Base-by-base conservation (phyloP, 2,113 vertebrate genomes). In the Gorsachius goisagi region DNA sequence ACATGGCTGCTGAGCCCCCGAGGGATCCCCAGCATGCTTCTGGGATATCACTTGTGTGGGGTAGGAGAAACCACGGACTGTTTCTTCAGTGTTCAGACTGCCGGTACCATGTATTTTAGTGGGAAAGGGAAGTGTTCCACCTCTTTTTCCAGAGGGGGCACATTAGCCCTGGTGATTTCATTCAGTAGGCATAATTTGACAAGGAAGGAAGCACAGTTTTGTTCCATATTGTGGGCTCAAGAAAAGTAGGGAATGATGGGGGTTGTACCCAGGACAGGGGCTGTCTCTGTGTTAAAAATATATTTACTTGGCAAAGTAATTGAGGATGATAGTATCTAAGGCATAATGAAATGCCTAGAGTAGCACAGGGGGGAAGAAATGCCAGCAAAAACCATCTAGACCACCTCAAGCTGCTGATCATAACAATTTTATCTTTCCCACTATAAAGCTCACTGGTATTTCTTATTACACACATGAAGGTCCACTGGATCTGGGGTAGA, bases 1-100 rank as follows among this genome's bases (percentile, higher is more conserved):
- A 21, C 13, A 6, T 0, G 0, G 13, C 39, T 81, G 45, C 64
- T 2, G 6, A 60, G 23, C 18, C 2, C 4, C 27, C 33, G 1
- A 0, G 14, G 14, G 9, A 1, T 33, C 35, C 35, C 41, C 60
- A 62, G 17, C 19, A 47, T 0, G 1, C 63, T 74, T 59, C 52
- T 81, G 73, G 30, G 32, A 6, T 35, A 33, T 24, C 9, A 35
- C 44, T 56, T 58, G 19, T 32, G 45, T 44, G 64, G 6, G 6
- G 9, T 0, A 53, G 81, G 30, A 74, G 37, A n/a, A 82, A 39
- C 6, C 35, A 12, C 6, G 10, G 9, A 6, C 7, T 50, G 50
- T n/a, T 93, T 9, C 47, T 47, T 55, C 18, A n/a, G 18, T 21
- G n/a, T 37, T 84, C 50, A 74, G 13, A 1, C 45, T 92, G 44